Percentiles rank a stretch among this genome's conserved stretches.
Evolutionary conservation across 2,797 vertebrate genomes (phyloP).

Genomic region (Macropus fuliginosus): DNA sequence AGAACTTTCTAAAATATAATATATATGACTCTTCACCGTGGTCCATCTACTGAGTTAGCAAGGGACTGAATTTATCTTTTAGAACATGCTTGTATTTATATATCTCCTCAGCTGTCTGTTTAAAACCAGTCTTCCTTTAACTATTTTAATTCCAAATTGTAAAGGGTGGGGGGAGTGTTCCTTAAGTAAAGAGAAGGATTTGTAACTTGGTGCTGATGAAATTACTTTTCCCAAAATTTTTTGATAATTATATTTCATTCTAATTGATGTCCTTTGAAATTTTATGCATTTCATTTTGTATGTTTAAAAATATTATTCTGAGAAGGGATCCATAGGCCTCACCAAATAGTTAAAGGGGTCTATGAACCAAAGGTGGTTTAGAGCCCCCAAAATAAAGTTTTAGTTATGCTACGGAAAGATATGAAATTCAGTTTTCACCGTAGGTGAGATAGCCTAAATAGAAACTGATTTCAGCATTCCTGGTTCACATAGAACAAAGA

Average conservation of each 20-base stretch:
- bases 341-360: not conserved
- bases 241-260: not conserved
- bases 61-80: slow-evolving; percentile 25
- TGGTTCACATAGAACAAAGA: not conserved
- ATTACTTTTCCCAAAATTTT: not conserved
- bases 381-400: not conserved
- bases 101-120: not conserved
- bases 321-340: not conserved
- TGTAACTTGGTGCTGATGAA: not conserved
- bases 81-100: slow-evolving; percentile 1
- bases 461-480: not conserved
- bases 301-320: not conserved
- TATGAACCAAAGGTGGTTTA: not conserved
- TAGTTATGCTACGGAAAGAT: not conserved
- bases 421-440: slow-evolving; percentile 13
- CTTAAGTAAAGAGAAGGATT: not conserved
- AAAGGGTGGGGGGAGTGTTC: not conserved
- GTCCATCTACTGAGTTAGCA: slow-evolving; percentile 7
- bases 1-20: slow-evolving; percentile 50
- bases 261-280: not conserved
- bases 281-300: not conserved
- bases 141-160: slow-evolving; percentile 17
- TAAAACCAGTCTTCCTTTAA: not conserved
- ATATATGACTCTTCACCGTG: not conserved
- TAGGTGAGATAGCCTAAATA: not conserved